These are phyloP conservation scores for Herminia tarsipennalis DNA, from an alignment of 2,888 invertebrate species.

Conservation along the genomic window DNA sequence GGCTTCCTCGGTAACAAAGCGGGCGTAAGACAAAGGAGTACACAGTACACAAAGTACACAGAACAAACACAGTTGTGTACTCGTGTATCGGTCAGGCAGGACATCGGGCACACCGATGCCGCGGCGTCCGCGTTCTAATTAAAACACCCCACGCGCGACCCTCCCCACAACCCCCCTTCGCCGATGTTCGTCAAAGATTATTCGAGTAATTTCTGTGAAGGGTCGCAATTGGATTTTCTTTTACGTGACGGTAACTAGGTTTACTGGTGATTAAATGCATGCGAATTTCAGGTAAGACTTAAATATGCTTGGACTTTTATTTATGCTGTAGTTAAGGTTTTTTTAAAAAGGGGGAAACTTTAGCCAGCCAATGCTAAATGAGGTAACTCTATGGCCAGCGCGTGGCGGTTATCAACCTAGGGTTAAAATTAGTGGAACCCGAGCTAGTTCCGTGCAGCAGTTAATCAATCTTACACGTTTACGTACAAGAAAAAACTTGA, in stretches of 20 bases:
- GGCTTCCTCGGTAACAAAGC: conserved; percentile 41
- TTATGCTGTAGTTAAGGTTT: not conserved
- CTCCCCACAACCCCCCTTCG: conserved; percentile 41
- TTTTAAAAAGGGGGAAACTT: no score
- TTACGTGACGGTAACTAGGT: conserved; percentile 3
- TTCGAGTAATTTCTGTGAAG: conserved; percentile 40
- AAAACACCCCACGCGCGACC: conserved; percentile 67
- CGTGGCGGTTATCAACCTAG: no score
- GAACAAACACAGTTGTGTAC: conserved; percentile 49
- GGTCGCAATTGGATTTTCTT: conserved; percentile 32
- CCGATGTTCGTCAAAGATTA: conserved; percentile 56
- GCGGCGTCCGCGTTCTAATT: conserved; percentile 80
- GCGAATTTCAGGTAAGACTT: not conserved
- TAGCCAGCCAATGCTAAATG: no score
- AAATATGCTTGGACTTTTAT: not conserved
- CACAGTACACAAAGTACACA: conserved; percentile 40
- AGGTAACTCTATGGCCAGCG: no score
- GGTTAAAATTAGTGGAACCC: no score
- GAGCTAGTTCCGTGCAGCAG: no score
- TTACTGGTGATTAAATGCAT: conserved; percentile 1
- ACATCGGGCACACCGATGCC: conserved; percentile 57
- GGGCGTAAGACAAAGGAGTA: conserved; percentile 41
- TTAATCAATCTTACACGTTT: no score
- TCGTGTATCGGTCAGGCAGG: conserved; percentile 50
- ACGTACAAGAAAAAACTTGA: no score